Base-by-base conservation (phyloP, 2,888 invertebrate genomes). In the Nephrotoma appendiculata region DNA sequence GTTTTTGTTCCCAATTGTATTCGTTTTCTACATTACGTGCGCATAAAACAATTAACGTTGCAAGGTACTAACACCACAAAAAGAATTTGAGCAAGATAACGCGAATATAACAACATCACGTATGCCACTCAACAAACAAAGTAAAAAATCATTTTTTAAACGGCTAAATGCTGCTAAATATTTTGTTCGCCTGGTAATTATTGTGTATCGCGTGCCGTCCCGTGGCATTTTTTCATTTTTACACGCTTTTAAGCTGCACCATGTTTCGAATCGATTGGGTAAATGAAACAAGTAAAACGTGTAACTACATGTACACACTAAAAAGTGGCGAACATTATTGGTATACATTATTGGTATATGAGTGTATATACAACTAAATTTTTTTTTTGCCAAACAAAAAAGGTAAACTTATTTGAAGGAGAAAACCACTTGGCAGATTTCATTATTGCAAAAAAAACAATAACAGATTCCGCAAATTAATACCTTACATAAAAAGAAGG, bases 181-280 rank as follows among this genome's bases (percentile, higher is more conserved):
- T 71, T 71, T 71, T 86, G 86, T 4, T 41, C 86, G 86, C 86
- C 57, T 86, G 41, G 52, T 86, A 52, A 11, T 41, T 52, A 57
- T 15, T 86, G 86, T 86, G 86, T 42, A 86, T 86, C 86, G 86
- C 86, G 86, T 86, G 86, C 52, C 86, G 45, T 86, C 43, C 86
- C 86, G 86, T 86, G 86, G 86, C 86, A 84, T 43, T 84, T 42
- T 84, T 84, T 84, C n/a, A n/a, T 84, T 84, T 15, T 84, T 84
- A 42, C 84, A 42, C 43, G 84, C 43, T 84, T 84, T 84, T 84
- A 41, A 42, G 42, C 41, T 84, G 84, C 84, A 84, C 84, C 84
- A 84, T 84, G 84, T 84, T 71, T 2, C 19, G 31, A 7, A 52
- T 52, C 7, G 71, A 71, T 71, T 71, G 71, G 31, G 71, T 31